These are phyloP conservation scores for Anolis sagrei DNA, from an alignment of 2,113 vertebrate species.

Conservation along the genomic window DNA sequence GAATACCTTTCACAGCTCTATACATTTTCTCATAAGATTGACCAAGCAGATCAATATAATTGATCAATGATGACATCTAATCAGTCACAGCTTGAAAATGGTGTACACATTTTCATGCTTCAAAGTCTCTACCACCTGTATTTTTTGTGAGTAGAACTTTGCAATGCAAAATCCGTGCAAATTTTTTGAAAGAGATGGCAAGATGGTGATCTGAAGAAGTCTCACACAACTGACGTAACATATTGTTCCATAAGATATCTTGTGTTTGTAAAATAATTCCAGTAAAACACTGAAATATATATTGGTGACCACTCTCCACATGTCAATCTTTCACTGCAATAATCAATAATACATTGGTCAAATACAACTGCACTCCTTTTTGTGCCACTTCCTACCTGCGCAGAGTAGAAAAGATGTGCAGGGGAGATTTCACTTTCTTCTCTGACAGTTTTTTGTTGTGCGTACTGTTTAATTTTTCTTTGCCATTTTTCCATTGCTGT, in stretches of 20 bases:
- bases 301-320: no score
- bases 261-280: not conserved
- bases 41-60: not conserved
- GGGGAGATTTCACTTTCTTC: constrained; percentile 90
- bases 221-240: not conserved
- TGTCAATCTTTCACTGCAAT: no score
- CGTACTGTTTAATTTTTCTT: constrained; percentile 86
- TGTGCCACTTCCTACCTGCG: constrained; percentile 81
- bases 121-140: not conserved
- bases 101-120: not conserved
- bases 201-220: not conserved
- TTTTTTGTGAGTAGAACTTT: not conserved
- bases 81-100: not conserved
- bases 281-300: not conserved
- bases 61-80: not conserved
- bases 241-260: not conserved
- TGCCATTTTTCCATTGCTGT: constrained; percentile 90
- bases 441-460: constrained; percentile 87
- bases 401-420: constrained; percentile 91
- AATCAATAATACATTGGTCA: not conserved
- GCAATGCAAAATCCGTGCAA: not conserved
- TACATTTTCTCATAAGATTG: constrained; percentile 8
- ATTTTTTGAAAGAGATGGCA: not conserved
- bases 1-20: not conserved
- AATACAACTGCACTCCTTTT: not conserved